Conservation (phyloP, 2,797 vertebrate species). For the Lacerta bilineata region DNA sequence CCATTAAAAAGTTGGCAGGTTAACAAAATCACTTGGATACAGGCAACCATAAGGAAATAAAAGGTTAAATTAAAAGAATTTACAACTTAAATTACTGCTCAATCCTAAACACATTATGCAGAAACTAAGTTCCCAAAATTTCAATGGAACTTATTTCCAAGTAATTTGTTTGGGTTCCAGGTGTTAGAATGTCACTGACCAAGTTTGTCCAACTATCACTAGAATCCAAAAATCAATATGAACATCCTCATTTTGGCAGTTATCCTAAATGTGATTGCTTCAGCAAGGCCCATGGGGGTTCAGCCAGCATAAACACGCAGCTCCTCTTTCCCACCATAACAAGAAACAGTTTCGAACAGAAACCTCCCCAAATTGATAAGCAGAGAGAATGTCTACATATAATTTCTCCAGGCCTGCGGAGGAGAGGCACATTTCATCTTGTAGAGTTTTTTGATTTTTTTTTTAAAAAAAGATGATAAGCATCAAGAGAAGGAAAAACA, state of each 20-base stretch:
- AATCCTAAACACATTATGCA: background rate
- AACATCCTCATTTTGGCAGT: conserved; percentile 48
- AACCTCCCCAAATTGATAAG: background rate
- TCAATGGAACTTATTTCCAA: conserved; percentile 16
- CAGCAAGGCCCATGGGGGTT: conserved; percentile 27
- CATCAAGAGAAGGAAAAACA: conserved; percentile 1
- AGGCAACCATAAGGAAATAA: background rate
- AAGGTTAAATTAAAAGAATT: background rate
- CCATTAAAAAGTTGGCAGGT: conserved; percentile 12
- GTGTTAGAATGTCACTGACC: conserved; percentile 39
- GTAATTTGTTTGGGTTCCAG: conserved; percentile 43
- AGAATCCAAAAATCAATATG: conserved; percentile 46
- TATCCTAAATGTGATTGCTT: conserved; percentile 34
- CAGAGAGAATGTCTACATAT: background rate
- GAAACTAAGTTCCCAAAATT: conserved; percentile 20
- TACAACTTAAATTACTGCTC: background rate
- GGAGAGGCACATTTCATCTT: conserved; percentile 1
- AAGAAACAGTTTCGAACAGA: conserved; percentile 55
- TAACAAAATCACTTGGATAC: conserved; percentile 12
- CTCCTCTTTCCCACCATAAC: conserved; percentile 34
- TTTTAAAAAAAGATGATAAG: background rate
- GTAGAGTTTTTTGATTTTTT: background rate
- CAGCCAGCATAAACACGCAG: conserved; percentile 36
- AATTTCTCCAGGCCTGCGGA: background rate
- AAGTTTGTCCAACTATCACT: conserved; percentile 38